Base-by-base conservation (phyloP, 2,888 invertebrate species). In the Pseudeuparius sepicola region DNA sequence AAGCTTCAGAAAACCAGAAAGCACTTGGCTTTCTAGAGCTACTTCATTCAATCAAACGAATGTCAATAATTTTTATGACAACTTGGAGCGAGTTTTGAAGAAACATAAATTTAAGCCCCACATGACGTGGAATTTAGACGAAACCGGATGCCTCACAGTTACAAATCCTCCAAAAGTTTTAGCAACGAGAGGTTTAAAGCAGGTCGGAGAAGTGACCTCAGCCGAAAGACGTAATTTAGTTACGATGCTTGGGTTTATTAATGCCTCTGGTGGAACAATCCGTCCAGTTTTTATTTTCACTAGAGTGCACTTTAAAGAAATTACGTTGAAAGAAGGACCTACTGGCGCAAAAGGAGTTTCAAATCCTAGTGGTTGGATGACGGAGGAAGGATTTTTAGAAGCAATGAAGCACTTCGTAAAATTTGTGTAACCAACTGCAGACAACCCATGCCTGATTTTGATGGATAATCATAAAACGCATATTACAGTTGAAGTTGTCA, bases 311-410 rank as follows among this genome's bases (percentile, higher is more conserved):
- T 39, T 26, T 14, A 42, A 42, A 39, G 36, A 34, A 31, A 14
- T 23, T 14, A 39, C 37, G 41, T 15, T 36, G 9, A 36, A 36
- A 15, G n/a, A n/a, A n/a, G n/a, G n/a, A n/a, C n/a, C n/a, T n/a
- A n/a, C 20, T 20, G 39, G 33, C 4, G 24, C 37, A 7, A 29
- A 31, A 24, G 39, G 31, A 9, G 18, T 42, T 2, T 29, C 37
- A 20, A 39, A 42, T 35, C 31, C 31, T 10, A 20, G 24, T 16
- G 42, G 37, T 27, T 42, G 42, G 37, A 42, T 37, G 34, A 42
- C 31, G 7, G 42, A 42, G 13, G 42, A 31, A 24, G 18, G 24
- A 15, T 41, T 34, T 36, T 7, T 39, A 14, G 29, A 36, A 35
- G 30, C 33, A n/a, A 16, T 35, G 18, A 25, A 30, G 3, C 31